These are phyloP conservation scores for Istiophorus platypterus DNA, from an alignment of 2,113 vertebrate species.

Conservation along the genomic window DNA sequence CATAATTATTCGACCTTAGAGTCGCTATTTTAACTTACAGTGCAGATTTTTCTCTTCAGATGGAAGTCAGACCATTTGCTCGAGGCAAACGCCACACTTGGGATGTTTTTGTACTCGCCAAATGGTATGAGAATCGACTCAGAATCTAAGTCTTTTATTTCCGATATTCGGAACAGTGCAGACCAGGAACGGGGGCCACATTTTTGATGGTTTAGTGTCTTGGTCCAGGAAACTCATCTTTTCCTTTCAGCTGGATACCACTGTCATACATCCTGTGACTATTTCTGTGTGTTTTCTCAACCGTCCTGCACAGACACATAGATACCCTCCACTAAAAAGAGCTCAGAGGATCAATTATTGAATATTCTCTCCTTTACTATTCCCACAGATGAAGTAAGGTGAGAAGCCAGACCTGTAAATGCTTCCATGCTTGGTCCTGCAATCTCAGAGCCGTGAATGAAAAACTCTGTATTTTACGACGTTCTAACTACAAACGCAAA, in stretches of 20 bases:
- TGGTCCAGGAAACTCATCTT: slow-evolving; percentile 3
- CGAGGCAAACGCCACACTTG: slow-evolving; percentile 48
- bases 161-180: slow-evolving; percentile 18
- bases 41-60: slow-evolving; percentile 64
- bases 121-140: slow-evolving; percentile 48
- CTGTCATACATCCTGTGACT: slow-evolving; percentile 7
- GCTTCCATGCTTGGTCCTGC: slow-evolving; percentile 52
- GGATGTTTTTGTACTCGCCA: slow-evolving; percentile 64
- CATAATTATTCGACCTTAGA: slow-evolving; percentile 73
- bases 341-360: slow-evolving; percentile 56
- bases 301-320: slow-evolving; percentile 8
- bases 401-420: slow-evolving; percentile 34
- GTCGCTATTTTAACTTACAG: slow-evolving; percentile 73
- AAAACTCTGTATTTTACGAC: slow-evolving; percentile 36
- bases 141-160: slow-evolving; percentile 44
- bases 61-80: slow-evolving; percentile 58
- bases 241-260: slow-evolving; percentile 16
- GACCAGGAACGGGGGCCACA: background rate
- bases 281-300: slow-evolving; percentile 36
- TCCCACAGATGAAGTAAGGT: slow-evolving; percentile 32
- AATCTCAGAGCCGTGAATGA: slow-evolving; percentile 18
- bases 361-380: slow-evolving; percentile 48
- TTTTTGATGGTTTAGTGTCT: slow-evolving; percentile 25
- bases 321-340: slow-evolving; percentile 31
- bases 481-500: slow-evolving; percentile 6